Evolutionary conservation across 2,113 vertebrate genomes (phyloP), one percentile per base, ranked within the genome.

Genomic region (Hemichromis elongatus): DNA sequence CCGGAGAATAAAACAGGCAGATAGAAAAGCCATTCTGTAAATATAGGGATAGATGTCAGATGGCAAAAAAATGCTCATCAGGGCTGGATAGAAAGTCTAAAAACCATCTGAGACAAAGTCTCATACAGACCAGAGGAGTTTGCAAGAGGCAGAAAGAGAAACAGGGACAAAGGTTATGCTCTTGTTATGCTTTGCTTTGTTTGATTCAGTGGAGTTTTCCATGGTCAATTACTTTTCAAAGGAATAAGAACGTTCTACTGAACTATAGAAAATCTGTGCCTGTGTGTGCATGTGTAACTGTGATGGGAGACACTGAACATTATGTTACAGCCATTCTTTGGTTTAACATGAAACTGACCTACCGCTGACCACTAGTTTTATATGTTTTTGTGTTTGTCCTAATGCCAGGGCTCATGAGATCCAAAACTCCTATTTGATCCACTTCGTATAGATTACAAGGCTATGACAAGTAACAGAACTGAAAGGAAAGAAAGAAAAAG

Each of bases 151-250:
- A 73, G 53, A 7, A 59, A 9, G 24, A 14, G 26, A 24, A 24
- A 68, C 35, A 2, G 26, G 70, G 52, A 86, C 73, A 47, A 83
- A 80, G 84, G 87, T 89, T 85, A 33, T 50, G 73, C 77, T 85
- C 54, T 66, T 82, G 81, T 50, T 83, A 88, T 82, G 83, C 79
- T 85, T 78, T 75, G 63, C 84, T 79, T 14, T 82, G 52, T 86
- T 82, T 90, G 78, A 88, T 81, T 68, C 70, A 75, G 4, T 87
- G 66, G 83, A 87, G 40, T 79, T 81, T 88, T 70, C 79, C 54
- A 24, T 81, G 86, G 66, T 84, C 87, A 80, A 24, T 80, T 26
- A 53, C 56, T 79, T 52, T 73, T 86, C 8, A 63, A 77, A 33
- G 18, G 80, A 82, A 57, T 79, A 53, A 14, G 52, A 80, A 40